Evolutionary conservation across 2,888 invertebrate species (phyloP).

Genomic region (Matsumyia berberina): DNA sequence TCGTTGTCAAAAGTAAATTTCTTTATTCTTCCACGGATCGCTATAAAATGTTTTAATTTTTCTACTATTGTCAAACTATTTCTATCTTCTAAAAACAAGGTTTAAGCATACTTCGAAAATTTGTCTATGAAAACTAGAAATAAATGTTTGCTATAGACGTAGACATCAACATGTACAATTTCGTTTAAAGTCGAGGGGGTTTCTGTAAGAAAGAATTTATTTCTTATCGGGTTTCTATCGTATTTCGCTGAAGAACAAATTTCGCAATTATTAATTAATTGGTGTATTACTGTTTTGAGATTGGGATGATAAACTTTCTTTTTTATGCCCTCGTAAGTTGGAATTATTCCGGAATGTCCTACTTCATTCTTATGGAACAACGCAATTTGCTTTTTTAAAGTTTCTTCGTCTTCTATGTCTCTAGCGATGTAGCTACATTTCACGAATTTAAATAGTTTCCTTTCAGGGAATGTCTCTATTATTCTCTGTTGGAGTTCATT

Average conservation of each 20-base stretch:
- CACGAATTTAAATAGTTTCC: constrained; percentile 1
- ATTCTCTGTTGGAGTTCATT: constrained; percentile 19
- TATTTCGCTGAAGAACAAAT: neutral
- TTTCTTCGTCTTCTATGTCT: constrained; percentile 26
- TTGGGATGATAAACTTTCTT: too few species aligned
- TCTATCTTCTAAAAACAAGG: constrained; percentile 20
- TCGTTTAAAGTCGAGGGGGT: neutral
- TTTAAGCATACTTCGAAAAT: neutral
- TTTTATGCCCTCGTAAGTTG: neutral
- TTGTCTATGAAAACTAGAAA: constrained; percentile 32
- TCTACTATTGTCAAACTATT: constrained; percentile 21
- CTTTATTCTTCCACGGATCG: neutral
- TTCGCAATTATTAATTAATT: neutral
- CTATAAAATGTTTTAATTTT: neutral
- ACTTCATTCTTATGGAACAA: neutral
- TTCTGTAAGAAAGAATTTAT: neutral
- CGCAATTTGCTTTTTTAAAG: constrained; percentile 23
- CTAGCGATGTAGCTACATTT: constrained; percentile 22
- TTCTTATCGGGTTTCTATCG: neutral
- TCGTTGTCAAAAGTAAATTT: too few species aligned
- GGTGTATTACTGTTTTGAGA: neutral
- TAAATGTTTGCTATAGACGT: constrained; percentile 12
- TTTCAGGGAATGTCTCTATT: constrained; percentile 6
- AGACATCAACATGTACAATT: constrained; percentile 25
- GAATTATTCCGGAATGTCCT: too few species aligned